Evolutionary conservation across 2,888 invertebrate species (phyloP), one percentile per base, ranked within the genome.

Genomic region (Psylliodes chrysocephalus): DNA sequence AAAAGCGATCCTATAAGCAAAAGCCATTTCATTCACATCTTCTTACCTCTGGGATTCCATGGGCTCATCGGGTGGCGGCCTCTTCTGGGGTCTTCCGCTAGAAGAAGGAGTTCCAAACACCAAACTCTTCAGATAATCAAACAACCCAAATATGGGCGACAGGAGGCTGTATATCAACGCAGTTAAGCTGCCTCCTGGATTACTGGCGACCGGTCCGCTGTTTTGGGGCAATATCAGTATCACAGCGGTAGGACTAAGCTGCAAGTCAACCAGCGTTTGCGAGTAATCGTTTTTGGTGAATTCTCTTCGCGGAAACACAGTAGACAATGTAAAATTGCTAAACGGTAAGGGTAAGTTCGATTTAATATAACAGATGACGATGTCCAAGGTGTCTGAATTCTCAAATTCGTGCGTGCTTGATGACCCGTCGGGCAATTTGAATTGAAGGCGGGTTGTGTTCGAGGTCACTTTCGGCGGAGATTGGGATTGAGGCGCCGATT

Each of bases 361-460:
- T 35, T 75, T 77, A 1, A 85, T 82, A 72, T 82, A 84, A 53
- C 69, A 54, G 14, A 84, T 81, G 38, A 86, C 83, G n/a, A 86
- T 85, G 0, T 83, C 83, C 1, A 96, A 82, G 0, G 89, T 87
- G 17, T 88, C 88, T 40, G 85, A 84, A 0, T 90, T 88, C 25
- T 88, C 85, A 79, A 96, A 95, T 70, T 89, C 88, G 28, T 92
- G 89, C 1, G 89, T 90, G 67, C 90, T 87, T 0, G 90, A 87
- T 0, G 88, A 86, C 0, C 96, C 96, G 80, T 93, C 91, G 0
- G 95, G 93, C 70, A 95, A 78, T 74, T 93, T 90, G 79, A 96
- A 94, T 84, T 96, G 96, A 35, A 97, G 88, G 55, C 94, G 86
- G 0, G 93, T 86, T 35, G 82, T 80, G 67, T 88, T 85, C 57